Percentiles rank a stretch among this genome's conserved stretches.
Evolutionary conservation across 2,113 vertebrate species (phyloP).

Genomic region (Odontophorus gujanensis): DNA sequence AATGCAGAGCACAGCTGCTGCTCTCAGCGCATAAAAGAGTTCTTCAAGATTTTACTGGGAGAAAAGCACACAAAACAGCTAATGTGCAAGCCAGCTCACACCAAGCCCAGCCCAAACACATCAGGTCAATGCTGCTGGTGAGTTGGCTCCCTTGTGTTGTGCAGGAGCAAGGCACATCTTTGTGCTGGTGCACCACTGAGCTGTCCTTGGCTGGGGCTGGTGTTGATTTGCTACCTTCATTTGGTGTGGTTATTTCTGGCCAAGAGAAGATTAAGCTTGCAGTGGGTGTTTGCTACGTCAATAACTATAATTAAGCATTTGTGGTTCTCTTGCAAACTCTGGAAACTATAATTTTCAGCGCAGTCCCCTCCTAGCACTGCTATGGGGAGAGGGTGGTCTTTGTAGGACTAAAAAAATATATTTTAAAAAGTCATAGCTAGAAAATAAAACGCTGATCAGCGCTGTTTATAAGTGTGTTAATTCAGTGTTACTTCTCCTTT

Average conservation of each 20-base stretch:
- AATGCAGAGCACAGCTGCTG: rapidly evolving
- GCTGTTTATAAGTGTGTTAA: conserved; percentile 65
- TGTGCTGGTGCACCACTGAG: conserved; percentile 62
- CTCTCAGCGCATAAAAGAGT: background rate
- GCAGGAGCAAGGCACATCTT: conserved; percentile 9
- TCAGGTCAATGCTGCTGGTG: background rate
- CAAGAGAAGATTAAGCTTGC: conserved; percentile 74
- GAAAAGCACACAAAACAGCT: background rate
- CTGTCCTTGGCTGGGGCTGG: conserved; percentile 74
- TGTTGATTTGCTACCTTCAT: conserved; percentile 77
- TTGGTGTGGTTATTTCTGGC: conserved; percentile 83
- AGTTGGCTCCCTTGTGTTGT: background rate
- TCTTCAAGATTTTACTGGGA: background rate
- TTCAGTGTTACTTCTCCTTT: conserved; percentile 31
- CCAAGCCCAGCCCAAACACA: background rate
- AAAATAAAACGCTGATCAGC: conserved; percentile 53
- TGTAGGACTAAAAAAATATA: background rate
- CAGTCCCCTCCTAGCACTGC: background rate
- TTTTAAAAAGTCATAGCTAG: conserved; percentile 45
- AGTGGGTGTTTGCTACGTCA: conserved; percentile 50
- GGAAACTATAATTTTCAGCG: conserved; percentile 58
- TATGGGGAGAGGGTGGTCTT: conserved; percentile 55
- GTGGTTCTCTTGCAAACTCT: conserved; percentile 31
- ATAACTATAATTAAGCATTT: conserved; percentile 60
- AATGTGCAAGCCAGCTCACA: background rate